Evolutionary conservation across 2,113 vertebrate species (phyloP), one percentile per base, ranked within the genome.

Genomic region (Odocoileus virginianus): DNA sequence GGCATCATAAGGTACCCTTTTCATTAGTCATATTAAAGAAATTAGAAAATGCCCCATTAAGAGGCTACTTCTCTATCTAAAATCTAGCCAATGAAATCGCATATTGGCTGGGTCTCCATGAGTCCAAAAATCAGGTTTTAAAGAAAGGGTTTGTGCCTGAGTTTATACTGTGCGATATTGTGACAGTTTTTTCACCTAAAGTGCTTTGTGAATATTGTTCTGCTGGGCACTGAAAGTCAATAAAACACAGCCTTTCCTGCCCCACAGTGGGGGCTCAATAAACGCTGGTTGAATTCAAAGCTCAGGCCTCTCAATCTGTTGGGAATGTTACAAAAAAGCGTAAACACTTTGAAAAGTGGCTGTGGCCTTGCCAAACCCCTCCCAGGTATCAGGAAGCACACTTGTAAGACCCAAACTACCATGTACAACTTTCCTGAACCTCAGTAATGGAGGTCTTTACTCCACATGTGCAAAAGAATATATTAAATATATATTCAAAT

Each of bases 21-120:
- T 89, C 43, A 16, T 91, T 89, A 92, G 47, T 43, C 47, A n/a
- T 28, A 85, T n/a, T 82, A 79, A 96, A 91, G 78, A 98, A 86
- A 82, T 79, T 36, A 88, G 21, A 92, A 97, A 91, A 54, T 50
- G 30, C 25, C 33, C 19, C 2, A 74, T 79, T 21, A 89, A 86
- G 36, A 3, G 7, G 52, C 19, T 74, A 9, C 85, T 96, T 93
- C 33, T 43, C 64, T 55, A 60, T 87, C 25, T 30, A 61, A 54
- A 43, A 40, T 61, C 50, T 61, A 36, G 45, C 52, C 36, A 74
- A 7, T 8, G 52, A 58, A 86, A 58, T 47, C 15, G 81, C 23
- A 25, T 83, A 57, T 43, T 85, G 50, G 30, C 27, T 5, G 50
- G 10, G 57, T 50, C 45, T 95, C 71, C 10, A 6, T 28, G 78